Evolutionary conservation across 2,797 vertebrate genomes (phyloP).

Genomic region (Onychomys torridus): DNA sequence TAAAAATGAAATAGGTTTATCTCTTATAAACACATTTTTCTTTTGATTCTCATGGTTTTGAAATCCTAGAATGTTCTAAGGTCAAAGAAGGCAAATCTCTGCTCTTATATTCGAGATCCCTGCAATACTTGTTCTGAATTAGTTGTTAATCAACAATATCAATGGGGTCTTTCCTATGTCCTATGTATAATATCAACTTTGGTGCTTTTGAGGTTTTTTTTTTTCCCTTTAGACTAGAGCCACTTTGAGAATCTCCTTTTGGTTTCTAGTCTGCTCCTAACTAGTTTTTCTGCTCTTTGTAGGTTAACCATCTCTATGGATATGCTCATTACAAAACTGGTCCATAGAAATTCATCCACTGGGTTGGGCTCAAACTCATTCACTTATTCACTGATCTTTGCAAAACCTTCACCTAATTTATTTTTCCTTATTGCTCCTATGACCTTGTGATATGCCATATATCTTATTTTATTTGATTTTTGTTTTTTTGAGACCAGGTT

Average conservation of each 20-base stretch:
- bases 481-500: neutral
- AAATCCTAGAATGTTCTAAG: slow-evolving; percentile 61
- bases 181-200: neutral
- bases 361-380: neutral
- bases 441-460: neutral
- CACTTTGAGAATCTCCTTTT: neutral
- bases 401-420: neutral
- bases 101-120: neutral
- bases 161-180: neutral
- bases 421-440: neutral
- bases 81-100: slow-evolving; percentile 35
- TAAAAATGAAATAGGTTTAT: slow-evolving; percentile 81
- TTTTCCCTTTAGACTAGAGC: neutral
- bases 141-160: slow-evolving; percentile 33
- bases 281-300: neutral
- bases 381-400: neutral
- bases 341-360: neutral
- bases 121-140: slow-evolving; percentile 10
- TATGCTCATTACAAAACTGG: neutral
- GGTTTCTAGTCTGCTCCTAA: neutral
- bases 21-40: slow-evolving; percentile 73
- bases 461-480: neutral
- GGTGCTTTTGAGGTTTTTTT: neutral
- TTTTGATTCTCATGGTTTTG: slow-evolving; percentile 64
- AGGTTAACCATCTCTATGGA: neutral